Evolutionary conservation across 2,888 invertebrate genomes (phyloP).

Genomic region (Chromoteleia sp.): DNA sequence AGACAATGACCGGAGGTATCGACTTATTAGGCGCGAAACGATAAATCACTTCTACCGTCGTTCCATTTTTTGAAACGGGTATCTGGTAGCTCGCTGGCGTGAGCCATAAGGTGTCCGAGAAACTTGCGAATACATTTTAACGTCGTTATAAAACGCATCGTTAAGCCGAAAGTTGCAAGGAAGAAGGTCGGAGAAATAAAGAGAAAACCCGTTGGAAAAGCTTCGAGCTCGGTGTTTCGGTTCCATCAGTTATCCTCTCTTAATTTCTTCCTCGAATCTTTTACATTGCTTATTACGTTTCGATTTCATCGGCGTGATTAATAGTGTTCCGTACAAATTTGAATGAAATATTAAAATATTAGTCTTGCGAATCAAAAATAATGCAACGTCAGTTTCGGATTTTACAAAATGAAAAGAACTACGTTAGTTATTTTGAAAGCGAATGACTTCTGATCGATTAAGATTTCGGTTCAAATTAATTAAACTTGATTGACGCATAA

Average conservation of each 20-base stretch:
- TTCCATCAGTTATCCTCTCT: conserved; percentile 26
- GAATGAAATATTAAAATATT: background rate
- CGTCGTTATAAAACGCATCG: conserved; percentile 63
- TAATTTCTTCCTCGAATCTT: no score
- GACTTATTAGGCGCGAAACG: conserved; percentile 49
- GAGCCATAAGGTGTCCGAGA: conserved; percentile 38
- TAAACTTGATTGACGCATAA: background rate
- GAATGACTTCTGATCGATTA: no score
- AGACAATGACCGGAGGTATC: conserved; percentile 41
- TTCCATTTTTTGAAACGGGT: conserved; percentile 35
- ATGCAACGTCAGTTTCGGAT: no score
- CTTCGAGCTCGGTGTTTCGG: conserved; percentile 18
- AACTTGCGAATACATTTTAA: conserved; percentile 66
- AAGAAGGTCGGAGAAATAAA: conserved; percentile 50
- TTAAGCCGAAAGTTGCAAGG: conserved; percentile 56
- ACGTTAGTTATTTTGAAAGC: no score
- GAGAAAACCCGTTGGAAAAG: conserved; percentile 36
- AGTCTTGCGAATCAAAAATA: no score
- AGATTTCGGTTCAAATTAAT: no score
- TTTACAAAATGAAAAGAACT: no score
- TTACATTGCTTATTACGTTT: no score
- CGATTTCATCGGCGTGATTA: background rate
- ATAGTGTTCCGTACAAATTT: background rate
- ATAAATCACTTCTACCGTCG: conserved; percentile 64
- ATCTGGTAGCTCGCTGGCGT: conserved; percentile 23